A percentile compares a stretch with the other conserved stretches of the same genome.
These are phyloP conservation scores for Cephalopholis sonnerati DNA, from an alignment of 2,113 vertebrate species.

Conservation along the genomic window DNA sequence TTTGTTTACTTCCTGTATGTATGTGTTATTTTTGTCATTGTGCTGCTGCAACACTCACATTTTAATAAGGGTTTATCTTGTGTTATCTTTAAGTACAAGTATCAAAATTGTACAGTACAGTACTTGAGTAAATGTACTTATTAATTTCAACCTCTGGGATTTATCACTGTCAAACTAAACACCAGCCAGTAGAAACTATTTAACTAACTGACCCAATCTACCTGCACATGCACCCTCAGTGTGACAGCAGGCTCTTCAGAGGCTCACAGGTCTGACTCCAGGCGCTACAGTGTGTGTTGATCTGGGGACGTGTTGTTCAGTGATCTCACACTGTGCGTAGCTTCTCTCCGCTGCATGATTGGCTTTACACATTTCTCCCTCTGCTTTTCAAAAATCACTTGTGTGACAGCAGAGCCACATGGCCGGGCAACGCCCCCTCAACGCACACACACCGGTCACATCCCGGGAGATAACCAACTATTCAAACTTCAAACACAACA, in stretches of 20 bases:
- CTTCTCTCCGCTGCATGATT: slow-evolving; percentile 79
- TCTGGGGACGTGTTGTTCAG: slow-evolving; percentile 48
- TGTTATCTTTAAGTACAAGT: too few relatives aligned
- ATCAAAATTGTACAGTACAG: too few relatives aligned
- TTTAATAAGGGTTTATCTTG: too few relatives aligned
- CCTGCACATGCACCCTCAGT: not conserved
- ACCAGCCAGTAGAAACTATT: not conserved
- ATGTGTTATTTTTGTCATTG: too few relatives aligned
- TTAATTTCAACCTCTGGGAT: not conserved
- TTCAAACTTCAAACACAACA: not conserved
- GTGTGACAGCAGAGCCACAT: slow-evolving; percentile 77
- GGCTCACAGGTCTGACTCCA: not conserved
- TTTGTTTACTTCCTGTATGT: not conserved
- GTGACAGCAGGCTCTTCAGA: too few relatives aligned
- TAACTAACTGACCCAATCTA: not conserved
- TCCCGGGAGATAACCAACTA: slow-evolving; percentile 26
- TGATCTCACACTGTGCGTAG: slow-evolving; percentile 80
- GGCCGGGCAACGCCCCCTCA: slow-evolving; percentile 70
- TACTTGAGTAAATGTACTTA: too few relatives aligned
- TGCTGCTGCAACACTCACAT: too few relatives aligned
- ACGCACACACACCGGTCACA: slow-evolving; percentile 16
- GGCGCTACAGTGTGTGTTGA: slow-evolving; percentile 5
- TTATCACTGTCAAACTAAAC: not conserved
- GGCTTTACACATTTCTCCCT: slow-evolving; percentile 82
- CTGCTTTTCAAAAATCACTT: slow-evolving; percentile 83